Percentiles rank a stretch among this genome's conserved stretches.
Evolutionary conservation across 2,797 vertebrate genomes (phyloP).

Genomic region (Eleutherodactylus coqui): DNA sequence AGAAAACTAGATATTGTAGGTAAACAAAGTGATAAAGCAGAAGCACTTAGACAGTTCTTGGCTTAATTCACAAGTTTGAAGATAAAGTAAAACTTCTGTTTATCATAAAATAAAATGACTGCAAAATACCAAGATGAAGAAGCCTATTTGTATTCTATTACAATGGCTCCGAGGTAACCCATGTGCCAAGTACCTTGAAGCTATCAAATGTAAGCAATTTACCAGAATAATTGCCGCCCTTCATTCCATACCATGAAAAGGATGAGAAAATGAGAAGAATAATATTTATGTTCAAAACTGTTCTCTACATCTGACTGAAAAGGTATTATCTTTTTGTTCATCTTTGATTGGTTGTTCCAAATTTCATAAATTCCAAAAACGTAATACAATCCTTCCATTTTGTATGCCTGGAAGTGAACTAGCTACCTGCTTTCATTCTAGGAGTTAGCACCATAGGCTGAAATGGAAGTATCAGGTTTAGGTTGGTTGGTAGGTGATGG

Average conservation of each 20-base stretch:
- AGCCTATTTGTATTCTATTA: neutral
- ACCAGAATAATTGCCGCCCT: neutral
- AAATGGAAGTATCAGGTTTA: too few relatives aligned
- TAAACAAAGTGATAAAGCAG: conserved; percentile 53
- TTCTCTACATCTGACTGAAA: neutral
- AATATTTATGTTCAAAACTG: neutral
- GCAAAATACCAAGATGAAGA: neutral
- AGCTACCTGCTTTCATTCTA: too few relatives aligned
- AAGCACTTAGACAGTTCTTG: conserved; percentile 40
- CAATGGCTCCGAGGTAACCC: neutral
- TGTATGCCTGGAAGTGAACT: too few relatives aligned
- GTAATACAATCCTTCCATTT: too few relatives aligned
- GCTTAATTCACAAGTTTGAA: conserved; percentile 5
- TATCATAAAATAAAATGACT: conserved; percentile 8
- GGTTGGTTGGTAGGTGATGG: too few relatives aligned
- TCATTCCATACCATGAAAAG: neutral
- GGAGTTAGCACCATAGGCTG: too few relatives aligned
- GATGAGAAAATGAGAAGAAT: neutral
- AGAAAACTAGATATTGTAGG: conserved; percentile 38
- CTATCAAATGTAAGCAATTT: neutral
- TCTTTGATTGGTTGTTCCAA: neutral
- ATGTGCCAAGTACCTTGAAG: neutral
- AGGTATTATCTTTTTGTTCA: too few relatives aligned
- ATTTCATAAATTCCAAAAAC: neutral
- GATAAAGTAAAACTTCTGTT: conserved; percentile 26